A percentile compares a stretch with the other conserved stretches of the same genome.
These are phyloP conservation scores for Spinibarbus caldwelli DNA, from an alignment of 2,797 vertebrate genomes.

Conservation along the genomic window DNA sequence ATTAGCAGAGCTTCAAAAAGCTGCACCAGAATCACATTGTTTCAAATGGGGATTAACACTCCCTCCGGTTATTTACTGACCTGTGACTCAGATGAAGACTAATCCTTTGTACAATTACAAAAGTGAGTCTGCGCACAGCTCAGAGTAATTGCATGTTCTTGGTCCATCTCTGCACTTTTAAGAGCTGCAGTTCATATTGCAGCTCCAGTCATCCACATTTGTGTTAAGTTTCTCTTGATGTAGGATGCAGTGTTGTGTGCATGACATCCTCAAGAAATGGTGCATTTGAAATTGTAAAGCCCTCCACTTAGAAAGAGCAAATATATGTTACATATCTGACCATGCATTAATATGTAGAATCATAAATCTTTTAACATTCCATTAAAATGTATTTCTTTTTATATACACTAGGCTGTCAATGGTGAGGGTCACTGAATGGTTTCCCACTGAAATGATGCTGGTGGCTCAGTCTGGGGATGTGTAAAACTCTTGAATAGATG, in stretches of 20 bases:
- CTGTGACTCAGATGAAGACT: constrained; percentile 44
- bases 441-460: too few species aligned
- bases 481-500: background rate
- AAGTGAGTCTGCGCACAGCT: constrained; percentile 45
- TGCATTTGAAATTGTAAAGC: background rate
- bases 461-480: background rate
- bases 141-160: constrained; percentile 56
- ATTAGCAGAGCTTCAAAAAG: constrained; percentile 39
- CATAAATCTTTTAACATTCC: background rate
- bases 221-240: constrained; percentile 9
- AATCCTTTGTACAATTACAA: constrained; percentile 59
- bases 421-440: background rate
- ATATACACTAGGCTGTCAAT: background rate
- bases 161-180: constrained; percentile 1
- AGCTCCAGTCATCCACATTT: background rate
- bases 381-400: background rate
- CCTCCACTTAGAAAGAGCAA: background rate
- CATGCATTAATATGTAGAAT: background rate
- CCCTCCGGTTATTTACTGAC: constrained; percentile 57
- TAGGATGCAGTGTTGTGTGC: background rate
- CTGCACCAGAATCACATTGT: constrained; percentile 43
- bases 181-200: constrained; percentile 10
- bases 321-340: background rate
- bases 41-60: constrained; percentile 54
- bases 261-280: background rate